Conservation (phyloP, 2,888 invertebrate species). For the Melieria crassipennis region DNA sequence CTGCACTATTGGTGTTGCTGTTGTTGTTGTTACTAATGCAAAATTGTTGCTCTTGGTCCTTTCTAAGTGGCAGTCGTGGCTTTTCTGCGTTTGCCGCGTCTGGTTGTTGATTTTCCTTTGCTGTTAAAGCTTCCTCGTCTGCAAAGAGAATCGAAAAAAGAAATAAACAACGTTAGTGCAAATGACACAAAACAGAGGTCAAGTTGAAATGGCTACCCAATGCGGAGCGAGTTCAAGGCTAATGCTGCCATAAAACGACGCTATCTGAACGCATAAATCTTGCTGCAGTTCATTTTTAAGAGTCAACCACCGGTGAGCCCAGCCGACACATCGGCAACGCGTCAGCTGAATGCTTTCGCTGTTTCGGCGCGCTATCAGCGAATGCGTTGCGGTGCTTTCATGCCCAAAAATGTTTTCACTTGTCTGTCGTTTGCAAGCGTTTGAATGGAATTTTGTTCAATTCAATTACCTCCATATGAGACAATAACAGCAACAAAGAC, state of each 20-base stretch:
- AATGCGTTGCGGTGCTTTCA: too few relatives aligned
- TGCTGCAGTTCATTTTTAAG: too few relatives aligned
- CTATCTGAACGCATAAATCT: too few relatives aligned
- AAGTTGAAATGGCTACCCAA: too few relatives aligned
- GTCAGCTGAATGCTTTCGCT: too few relatives aligned
- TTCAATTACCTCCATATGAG: background rate
- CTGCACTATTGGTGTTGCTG: slow-evolving; percentile 37
- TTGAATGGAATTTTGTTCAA: slow-evolving; percentile 14
- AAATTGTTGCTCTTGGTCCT: slow-evolving; percentile 32
- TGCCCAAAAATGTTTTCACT: background rate
- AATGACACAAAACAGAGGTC: too few relatives aligned
- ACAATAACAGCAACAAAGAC: background rate
- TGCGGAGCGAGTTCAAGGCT: too few relatives aligned
- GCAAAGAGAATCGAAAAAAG: slow-evolving; percentile 38
- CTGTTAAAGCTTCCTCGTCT: slow-evolving; percentile 52
- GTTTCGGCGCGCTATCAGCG: too few relatives aligned
- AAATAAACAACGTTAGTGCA: background rate
- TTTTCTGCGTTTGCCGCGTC: slow-evolving; percentile 30
- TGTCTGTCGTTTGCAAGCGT: slow-evolving; percentile 1
- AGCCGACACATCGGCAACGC: too few relatives aligned
- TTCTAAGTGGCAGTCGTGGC: slow-evolving; percentile 10
- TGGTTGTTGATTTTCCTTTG: slow-evolving; percentile 12
- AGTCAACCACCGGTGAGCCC: too few relatives aligned
- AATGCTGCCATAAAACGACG: too few relatives aligned
- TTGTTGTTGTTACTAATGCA: slow-evolving; percentile 34